phyloP scores from a whole-genome alignment of 2,113 vertebrate species.

The Glaucomys volans region DNA sequence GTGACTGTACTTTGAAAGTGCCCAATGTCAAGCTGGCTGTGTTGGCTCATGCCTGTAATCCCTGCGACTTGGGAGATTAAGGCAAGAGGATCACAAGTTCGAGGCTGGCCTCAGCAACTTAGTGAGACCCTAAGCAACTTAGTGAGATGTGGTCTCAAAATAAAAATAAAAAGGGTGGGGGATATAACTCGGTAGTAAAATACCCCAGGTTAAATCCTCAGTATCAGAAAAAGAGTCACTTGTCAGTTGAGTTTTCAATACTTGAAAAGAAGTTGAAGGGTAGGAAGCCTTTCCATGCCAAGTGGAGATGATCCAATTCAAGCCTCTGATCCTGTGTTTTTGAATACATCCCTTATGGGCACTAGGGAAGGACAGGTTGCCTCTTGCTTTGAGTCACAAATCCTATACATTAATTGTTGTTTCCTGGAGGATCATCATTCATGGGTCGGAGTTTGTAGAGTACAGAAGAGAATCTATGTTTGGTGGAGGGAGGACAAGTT shows the following conservation, averaged over 20 bases:
- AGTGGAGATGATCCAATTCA: neutral
- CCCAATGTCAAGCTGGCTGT: neutral
- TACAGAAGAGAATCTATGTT: neutral
- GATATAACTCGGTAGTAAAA: too few species aligned
- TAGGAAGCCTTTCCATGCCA: neutral
- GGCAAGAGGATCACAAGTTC: too few species aligned
- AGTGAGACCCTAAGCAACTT: too few species aligned
- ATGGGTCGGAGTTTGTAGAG: neutral
- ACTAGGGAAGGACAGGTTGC: neutral
- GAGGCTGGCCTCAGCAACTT: too few species aligned
- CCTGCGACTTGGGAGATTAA: too few species aligned
- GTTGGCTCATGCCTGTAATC: too few species aligned
- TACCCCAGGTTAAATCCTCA: too few species aligned
- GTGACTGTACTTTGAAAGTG: neutral
- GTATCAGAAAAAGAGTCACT: too few species aligned
- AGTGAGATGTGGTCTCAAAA: too few species aligned
- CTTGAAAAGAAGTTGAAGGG: neutral
- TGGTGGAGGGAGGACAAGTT: neutral
- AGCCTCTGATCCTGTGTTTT: neutral
- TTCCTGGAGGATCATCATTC: neutral
- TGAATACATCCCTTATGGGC: neutral
- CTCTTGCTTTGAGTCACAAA: conserved; percentile 36
- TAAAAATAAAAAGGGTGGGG: too few species aligned
- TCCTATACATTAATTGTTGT: neutral
- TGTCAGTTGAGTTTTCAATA: neutral